Evolutionary conservation across 2,888 invertebrate genomes (phyloP), one percentile per base, ranked within the genome.

Genomic region (Oithona nana): DNA sequence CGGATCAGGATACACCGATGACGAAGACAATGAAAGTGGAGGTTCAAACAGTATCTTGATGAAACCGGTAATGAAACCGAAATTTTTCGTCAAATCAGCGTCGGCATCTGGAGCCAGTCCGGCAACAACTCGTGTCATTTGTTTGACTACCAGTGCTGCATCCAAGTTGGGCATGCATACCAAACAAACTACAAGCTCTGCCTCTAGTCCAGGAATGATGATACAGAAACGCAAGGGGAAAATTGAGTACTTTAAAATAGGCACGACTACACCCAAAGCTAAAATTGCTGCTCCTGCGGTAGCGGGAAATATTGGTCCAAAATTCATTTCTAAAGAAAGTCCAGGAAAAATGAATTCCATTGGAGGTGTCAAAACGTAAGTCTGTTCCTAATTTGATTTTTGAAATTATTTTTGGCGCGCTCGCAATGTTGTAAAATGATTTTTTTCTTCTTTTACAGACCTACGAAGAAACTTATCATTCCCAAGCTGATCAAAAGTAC

Each of bases 1-100:
- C 16, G 57, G 57, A 2, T 48, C 50, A 6, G 59, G 59, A 26
- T 59, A 59, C 28, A 50, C 59, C 16, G 59, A 59, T 29, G 59
- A 59, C 28, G 59, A 59, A 49, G 49, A 24, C 28, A 28, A 49
- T 39, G 39, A 39, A 16, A n/a, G n/a, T n/a, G n/a, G n/a, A n/a
- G n/a, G n/a, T n/a, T n/a, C n/a, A n/a, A n/a, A n/a, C n/a, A n/a
- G n/a, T n/a, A n/a, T n/a, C n/a, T n/a, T n/a, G n/a, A 39, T 11
- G 16, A 39, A 39, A 16, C 39, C 39, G 39, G 8, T 39, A 11
- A 11, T 39, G 39, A 39, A 39, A 16, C 39, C 39, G 8, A 39
- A 39, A 39, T 39, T 39, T 39, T 39, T 39, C 8, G 39, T 39
- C 39, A 39, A 39, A 39, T 39, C 39, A 11, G 39, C 39, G 6